Evolutionary conservation across 2,888 invertebrate species (phyloP).

Genomic region (Bhutanitis thaidina): DNA sequence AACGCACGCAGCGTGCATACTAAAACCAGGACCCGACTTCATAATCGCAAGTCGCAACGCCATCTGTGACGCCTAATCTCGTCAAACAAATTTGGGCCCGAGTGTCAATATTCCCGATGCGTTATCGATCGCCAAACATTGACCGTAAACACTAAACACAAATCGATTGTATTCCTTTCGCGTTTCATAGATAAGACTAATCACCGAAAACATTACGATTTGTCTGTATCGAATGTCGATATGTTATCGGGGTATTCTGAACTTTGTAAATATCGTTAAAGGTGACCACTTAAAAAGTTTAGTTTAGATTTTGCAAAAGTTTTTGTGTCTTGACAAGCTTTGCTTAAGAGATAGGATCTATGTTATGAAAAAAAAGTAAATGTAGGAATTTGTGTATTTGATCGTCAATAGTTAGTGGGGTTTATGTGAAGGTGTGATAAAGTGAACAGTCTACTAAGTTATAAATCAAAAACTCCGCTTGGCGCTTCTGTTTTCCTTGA

Average conservation of each 20-base stretch:
- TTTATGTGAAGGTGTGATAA: slow-evolving; percentile 9
- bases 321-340: background rate
- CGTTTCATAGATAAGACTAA: slow-evolving; percentile 49
- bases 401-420: background rate
- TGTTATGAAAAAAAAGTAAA: background rate
- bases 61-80: slow-evolving; percentile 60
- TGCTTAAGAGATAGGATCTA: background rate
- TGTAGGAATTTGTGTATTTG: background rate
- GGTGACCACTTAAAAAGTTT: background rate
- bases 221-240: slow-evolving; percentile 17
- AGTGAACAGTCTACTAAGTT: slow-evolving; percentile 5
- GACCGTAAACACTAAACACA: slow-evolving; percentile 48
- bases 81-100: slow-evolving; percentile 56
- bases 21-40: slow-evolving; percentile 62
- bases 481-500: slow-evolving; percentile 26
- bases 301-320: background rate
- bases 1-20: slow-evolving; percentile 73
- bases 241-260: slow-evolving; percentile 3
- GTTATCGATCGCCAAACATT: slow-evolving; percentile 64
- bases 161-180: slow-evolving; percentile 50
- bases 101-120: slow-evolving; percentile 57
- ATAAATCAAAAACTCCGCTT: slow-evolving; percentile 31
- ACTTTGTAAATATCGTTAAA: background rate
- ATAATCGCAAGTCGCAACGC: slow-evolving; percentile 68
- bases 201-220: slow-evolving; percentile 45